Evolutionary conservation across 2,113 vertebrate species (phyloP).

Genomic region (Loxodonta africana): DNA sequence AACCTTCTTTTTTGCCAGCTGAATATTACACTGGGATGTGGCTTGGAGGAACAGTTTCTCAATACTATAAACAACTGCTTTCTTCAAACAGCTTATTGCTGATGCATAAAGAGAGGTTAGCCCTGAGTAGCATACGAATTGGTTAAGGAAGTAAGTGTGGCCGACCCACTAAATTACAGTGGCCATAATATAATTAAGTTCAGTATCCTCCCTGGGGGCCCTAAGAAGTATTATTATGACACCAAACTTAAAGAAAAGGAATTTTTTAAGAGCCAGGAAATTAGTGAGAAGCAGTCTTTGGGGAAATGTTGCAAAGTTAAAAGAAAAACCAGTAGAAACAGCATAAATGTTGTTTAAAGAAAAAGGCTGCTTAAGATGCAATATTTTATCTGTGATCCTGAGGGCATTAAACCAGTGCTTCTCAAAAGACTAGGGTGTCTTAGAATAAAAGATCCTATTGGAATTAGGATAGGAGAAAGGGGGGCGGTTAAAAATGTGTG

Average conservation of each 20-base stretch:
- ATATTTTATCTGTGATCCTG: neutral
- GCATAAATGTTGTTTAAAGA: slow-evolving; percentile 77
- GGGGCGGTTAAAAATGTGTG: neutral
- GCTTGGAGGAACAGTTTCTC: slow-evolving; percentile 82
- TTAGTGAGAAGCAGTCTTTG: slow-evolving; percentile 85
- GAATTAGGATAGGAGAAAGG: neutral
- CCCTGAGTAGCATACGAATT: slow-evolving; percentile 77
- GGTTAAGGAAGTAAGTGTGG: slow-evolving; percentile 87
- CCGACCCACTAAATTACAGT: slow-evolving; percentile 87
- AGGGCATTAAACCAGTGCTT: slow-evolving; percentile 21
- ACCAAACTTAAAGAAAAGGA: slow-evolving; percentile 84
- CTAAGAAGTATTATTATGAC: slow-evolving; percentile 87
- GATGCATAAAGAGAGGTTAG: slow-evolving; percentile 74
- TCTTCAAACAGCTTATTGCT: slow-evolving; percentile 80
- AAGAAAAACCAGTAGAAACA: slow-evolving; percentile 77
- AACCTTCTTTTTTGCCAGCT: slow-evolving; percentile 77
- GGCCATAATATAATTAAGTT: slow-evolving; percentile 88
- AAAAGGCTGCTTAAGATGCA: slow-evolving; percentile 42
- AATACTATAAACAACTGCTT: slow-evolving; percentile 83
- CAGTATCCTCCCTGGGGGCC: slow-evolving; percentile 86
- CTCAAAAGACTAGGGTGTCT: neutral
- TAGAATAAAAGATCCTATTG: neutral
- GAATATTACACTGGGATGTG: slow-evolving; percentile 72
- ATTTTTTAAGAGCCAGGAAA: slow-evolving; percentile 87
- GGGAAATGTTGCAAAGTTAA: slow-evolving; percentile 86